A percentile compares a stretch with the other conserved stretches of the same genome.
Conservation (phyloP, 2,113 vertebrate genomes). For the Echinops telfairi region DNA sequence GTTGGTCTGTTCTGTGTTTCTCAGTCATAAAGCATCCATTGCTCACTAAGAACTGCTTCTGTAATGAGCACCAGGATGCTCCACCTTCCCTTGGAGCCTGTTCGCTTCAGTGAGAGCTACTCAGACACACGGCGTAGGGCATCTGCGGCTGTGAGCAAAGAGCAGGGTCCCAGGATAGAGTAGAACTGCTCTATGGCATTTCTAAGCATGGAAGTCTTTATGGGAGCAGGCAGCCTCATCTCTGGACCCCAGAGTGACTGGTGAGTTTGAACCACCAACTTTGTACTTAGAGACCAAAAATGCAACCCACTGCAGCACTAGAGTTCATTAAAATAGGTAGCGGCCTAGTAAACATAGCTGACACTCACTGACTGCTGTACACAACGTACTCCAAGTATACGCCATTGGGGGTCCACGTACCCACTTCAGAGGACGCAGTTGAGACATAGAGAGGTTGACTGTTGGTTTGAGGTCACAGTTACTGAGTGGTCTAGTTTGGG, state of each 20-base stretch:
- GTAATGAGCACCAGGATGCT: constrained; percentile 8
- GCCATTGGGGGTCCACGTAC: background rate
- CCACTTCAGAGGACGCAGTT: constrained; percentile 17
- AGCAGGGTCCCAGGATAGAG: background rate
- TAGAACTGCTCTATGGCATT: too few relatives aligned
- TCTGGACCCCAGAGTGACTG: too few relatives aligned
- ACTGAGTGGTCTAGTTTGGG: background rate
- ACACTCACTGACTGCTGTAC: too few relatives aligned
- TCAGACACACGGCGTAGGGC: background rate
- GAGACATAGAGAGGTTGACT: constrained; percentile 29
- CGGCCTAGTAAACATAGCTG: too few relatives aligned
- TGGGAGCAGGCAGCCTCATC: too few relatives aligned
- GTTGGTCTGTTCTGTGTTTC: constrained; percentile 52
- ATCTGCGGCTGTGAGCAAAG: background rate
- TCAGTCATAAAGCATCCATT: background rate
- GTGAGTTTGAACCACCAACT: too few relatives aligned
- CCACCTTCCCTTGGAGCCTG: background rate
- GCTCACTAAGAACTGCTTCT: constrained; percentile 24
- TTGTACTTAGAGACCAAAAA: too few relatives aligned
- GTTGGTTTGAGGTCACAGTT: constrained; percentile 44
- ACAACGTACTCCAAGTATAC: too few relatives aligned
- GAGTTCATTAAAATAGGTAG: too few relatives aligned
- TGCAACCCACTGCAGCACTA: background rate
- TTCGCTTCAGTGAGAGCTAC: constrained; percentile 1
- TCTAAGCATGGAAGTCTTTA: too few relatives aligned